Base-by-base conservation (phyloP, 1,140 invertebrate genomes). In the Drosophila albomicans region DNA sequence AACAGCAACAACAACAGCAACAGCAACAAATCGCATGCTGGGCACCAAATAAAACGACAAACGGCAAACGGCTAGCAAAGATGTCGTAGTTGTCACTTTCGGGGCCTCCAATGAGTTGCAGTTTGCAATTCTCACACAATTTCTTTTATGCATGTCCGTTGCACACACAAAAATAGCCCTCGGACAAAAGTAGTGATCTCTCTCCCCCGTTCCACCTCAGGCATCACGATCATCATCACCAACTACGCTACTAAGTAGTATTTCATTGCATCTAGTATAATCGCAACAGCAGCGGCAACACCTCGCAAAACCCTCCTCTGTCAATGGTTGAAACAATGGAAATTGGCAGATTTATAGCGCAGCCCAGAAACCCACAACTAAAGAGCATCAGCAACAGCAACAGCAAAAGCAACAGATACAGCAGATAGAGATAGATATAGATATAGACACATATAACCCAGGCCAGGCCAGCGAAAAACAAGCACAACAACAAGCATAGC, bases 111-210 rank as follows among this genome's bases (percentile, higher is more conserved):
- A 88, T 89, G 84, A 77, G 62, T 78, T 88, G 68, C 85, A 75
- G 81, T 81, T 87, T 81, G 74, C 78, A 63, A 80, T 71, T 78
- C 77, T 80, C 75, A 71, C 76, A 73, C 75, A 77, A 58, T 77
- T 68, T 77, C 38, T 58, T 66, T 48, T 73, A 51, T 64, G 71
- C 57, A 75, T 59, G 54, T 56, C 54, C 38, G 48, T 65, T 52
- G 62, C 48, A 82, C 78, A 85, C 79, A 85, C 78, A 86, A 74
- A 92, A 92, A 92, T 92, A 92, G 90, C 91, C 91, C 91, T 91
- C 91, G 91, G 87, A 92, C 87, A 91, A 91, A 88, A 89, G 81
- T 84, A 76, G 67, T 79, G 69, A 59, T 38, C 35, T 38, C 66
- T 72, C 56, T 35, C 67, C 51, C 28, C 63, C 41, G 7, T 51